These are phyloP conservation scores for Drosophila hawaiiensis DNA, from an alignment of 2,888 invertebrate genomes.

Conservation along the genomic window DNA sequence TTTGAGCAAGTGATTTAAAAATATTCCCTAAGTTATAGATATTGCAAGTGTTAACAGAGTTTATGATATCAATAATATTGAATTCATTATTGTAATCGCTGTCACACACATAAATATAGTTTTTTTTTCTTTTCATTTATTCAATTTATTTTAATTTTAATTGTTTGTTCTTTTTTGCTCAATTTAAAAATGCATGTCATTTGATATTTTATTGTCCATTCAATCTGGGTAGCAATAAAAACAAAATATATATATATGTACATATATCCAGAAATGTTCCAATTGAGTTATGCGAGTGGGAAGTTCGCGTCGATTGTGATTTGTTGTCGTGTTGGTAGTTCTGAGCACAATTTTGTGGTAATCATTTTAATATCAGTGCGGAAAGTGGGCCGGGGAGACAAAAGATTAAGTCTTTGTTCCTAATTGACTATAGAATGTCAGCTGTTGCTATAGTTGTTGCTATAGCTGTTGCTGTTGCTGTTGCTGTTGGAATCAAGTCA, in stretches of 20 bases:
- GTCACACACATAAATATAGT: not conserved
- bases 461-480: not conserved
- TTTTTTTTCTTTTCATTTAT: not conserved
- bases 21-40: too few relatives aligned
- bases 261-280: not conserved
- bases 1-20: not conserved
- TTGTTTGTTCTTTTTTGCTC: not conserved
- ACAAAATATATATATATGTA: not conserved
- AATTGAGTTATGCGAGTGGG: not conserved
- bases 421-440: conserved; percentile 27
- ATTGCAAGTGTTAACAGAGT: not conserved
- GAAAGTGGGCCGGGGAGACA: not conserved
- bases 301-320: not conserved
- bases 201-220: not conserved
- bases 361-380: not conserved
- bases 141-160: not conserved
- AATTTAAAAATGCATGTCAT: not conserved
- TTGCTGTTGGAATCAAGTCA: conserved; percentile 24
- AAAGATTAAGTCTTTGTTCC: conserved; percentile 8
- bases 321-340: not conserved
- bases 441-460: not conserved
- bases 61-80: not conserved
- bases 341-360: not conserved
- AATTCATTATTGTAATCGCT: not conserved
- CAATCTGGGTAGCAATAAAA: not conserved